Percentiles rank a stretch among this genome's conserved stretches.
phyloP scores from a whole-genome alignment of 2,888 invertebrate genomes.

The Hofmannophila pseudospretella region DNA sequence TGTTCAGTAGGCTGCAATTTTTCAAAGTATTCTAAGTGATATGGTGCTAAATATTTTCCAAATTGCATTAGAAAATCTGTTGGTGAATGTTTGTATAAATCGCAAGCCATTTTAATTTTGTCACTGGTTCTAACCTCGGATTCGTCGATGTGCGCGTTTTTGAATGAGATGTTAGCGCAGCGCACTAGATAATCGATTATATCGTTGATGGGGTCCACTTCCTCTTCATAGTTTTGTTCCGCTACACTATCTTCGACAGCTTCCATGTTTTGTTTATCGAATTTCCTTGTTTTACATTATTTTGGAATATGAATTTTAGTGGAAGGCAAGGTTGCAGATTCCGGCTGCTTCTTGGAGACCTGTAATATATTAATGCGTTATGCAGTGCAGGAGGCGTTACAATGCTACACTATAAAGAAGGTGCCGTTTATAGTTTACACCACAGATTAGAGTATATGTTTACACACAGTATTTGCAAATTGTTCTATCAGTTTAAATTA shows the following conservation, averaged over 20 bases:
- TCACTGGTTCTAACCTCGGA: constrained; percentile 83
- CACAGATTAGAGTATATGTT: too few relatives aligned
- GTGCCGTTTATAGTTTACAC: too few relatives aligned
- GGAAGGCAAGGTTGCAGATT: too few relatives aligned
- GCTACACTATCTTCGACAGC: not conserved
- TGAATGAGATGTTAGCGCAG: constrained; percentile 82
- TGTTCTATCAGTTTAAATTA: too few relatives aligned
- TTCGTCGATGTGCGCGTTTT: constrained; percentile 89
- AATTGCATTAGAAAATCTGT: constrained; percentile 86
- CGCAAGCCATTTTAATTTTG: constrained; percentile 82
- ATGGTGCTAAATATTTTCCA: constrained; percentile 81
- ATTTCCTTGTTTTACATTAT: too few relatives aligned
- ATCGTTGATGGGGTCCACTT: constrained; percentile 63
- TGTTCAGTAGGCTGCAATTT: constrained; percentile 30
- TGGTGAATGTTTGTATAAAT: constrained; percentile 81
- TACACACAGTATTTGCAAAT: too few relatives aligned
- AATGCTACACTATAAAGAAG: too few relatives aligned
- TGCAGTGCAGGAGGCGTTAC: too few relatives aligned
- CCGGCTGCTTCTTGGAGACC: too few relatives aligned
- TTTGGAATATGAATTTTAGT: too few relatives aligned
- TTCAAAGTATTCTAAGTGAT: constrained; percentile 85
- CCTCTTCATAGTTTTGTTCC: constrained; percentile 18
- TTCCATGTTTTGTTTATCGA: too few relatives aligned
- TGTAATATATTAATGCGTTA: too few relatives aligned
- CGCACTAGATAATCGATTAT: constrained; percentile 80